Base-by-base conservation (phyloP, 2,888 invertebrate species). In the Sarcophaga carnaria region DNA sequence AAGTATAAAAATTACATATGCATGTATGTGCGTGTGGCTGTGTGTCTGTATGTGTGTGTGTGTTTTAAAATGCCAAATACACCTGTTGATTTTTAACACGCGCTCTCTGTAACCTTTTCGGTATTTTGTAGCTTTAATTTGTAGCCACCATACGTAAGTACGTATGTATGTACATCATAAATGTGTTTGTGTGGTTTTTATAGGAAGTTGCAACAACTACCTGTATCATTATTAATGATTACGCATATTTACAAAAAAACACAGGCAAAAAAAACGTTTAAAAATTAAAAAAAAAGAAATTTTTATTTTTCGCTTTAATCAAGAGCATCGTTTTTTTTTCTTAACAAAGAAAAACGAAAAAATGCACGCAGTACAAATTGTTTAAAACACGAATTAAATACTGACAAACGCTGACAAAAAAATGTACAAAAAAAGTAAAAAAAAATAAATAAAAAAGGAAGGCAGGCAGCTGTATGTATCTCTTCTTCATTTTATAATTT, bases 81-180 rank as follows among this genome's bases (percentile, higher is more conserved):
- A 85, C 85, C 85, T 85, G 85, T 85, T 85, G 77, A 47, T 59
- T 69, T 85, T 72, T 67, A 85, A 85, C 85, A 85, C 85, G 85
- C 71, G 85, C 77, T 37, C 77, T 37, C 80, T 80, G 37, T 37
- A 37, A 37, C 37, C 37, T 37, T 37, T 37, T 37, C 37, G 37
- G 37, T 37, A 37, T 59, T 59, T 59, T 59, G 59, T 17, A 59
- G 14, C 59, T 14, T 59, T 17, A 59, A 59, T 59, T 59, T 59
- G 14, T 59, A 17, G 14, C n/a, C 59, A 59, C 37, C 3, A 54
- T 54, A 17, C 54, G 8, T 14, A 49, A 4, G 1, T 49, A 49
- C 4, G 49, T 49, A 49, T 49, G 2, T 49, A 49, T 2, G 62
- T 62, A 62, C 17, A 11, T 62, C n/a, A 17, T 62, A 10, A 64